Evolutionary conservation across 2,113 vertebrate genomes (phyloP).

Genomic region (Lepisosteus osseus): DNA sequence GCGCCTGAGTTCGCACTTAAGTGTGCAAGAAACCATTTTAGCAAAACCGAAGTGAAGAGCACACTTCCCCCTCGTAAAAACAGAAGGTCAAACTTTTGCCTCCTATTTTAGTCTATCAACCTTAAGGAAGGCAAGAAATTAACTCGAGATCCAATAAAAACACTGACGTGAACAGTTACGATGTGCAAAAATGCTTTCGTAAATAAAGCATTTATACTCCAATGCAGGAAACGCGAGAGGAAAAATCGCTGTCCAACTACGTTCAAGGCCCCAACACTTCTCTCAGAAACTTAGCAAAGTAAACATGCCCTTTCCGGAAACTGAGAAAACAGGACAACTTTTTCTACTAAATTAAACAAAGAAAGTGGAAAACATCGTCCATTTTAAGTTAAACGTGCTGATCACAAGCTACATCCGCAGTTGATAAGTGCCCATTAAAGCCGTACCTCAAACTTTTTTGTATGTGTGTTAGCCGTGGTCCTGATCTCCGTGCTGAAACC

Average conservation of each 20-base stretch:
- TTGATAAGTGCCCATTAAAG: background rate
- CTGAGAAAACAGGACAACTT: slow-evolving; percentile 11
- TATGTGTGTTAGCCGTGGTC: slow-evolving; percentile 67
- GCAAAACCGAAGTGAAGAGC: background rate
- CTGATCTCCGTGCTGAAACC: slow-evolving; percentile 50
- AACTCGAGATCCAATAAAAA: slow-evolving; percentile 41
- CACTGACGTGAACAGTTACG: slow-evolving; percentile 30
- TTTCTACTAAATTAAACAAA: slow-evolving; percentile 8
- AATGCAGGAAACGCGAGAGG: background rate
- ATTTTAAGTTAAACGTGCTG: background rate
- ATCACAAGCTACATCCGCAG: background rate
- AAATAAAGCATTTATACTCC: background rate
- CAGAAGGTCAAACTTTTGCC: slow-evolving; percentile 24
- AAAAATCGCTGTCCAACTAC: slow-evolving; percentile 36
- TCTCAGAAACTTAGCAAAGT: slow-evolving; percentile 9
- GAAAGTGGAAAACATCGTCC: background rate
- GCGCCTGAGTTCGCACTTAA: background rate
- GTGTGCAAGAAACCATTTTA: too few relatives aligned
- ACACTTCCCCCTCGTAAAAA: background rate
- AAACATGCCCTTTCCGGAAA: slow-evolving; percentile 33
- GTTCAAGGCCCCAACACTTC: background rate
- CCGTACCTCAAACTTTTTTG: slow-evolving; percentile 3
- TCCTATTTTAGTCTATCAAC: slow-evolving; percentile 38
- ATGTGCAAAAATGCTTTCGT: slow-evolving; percentile 2
- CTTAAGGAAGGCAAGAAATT: slow-evolving; percentile 50